Percentiles rank a stretch among this genome's conserved stretches.
phyloP scores from a whole-genome alignment of 2,797 vertebrate genomes.

The Huso huso region DNA sequence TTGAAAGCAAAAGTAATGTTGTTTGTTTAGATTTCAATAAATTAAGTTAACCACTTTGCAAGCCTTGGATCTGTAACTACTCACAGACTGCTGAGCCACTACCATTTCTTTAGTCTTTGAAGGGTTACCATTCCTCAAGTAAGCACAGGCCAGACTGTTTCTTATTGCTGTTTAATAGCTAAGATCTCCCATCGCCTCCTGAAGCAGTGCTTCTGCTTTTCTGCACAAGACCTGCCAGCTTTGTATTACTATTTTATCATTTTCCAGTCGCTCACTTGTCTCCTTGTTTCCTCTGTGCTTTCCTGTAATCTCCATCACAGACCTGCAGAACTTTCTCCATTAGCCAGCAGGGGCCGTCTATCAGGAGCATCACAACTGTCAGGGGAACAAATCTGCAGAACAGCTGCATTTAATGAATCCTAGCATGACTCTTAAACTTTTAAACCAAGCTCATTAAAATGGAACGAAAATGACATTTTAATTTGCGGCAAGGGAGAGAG shows the following conservation, averaged over 20 bases:
- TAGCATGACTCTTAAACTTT: background rate
- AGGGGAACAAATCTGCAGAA: background rate
- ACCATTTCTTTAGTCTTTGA: background rate
- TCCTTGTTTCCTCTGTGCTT: background rate
- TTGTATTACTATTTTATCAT: conserved; percentile 19
- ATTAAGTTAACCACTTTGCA: too few species aligned
- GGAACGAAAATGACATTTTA: background rate
- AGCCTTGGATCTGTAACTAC: too few species aligned
- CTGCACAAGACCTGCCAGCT: conserved; percentile 1
- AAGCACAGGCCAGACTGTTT: background rate
- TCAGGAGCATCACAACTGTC: conserved; percentile 6
- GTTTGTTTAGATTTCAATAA: too few species aligned
- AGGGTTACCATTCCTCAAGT: background rate
- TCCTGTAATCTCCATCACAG: background rate
- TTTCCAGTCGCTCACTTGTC: background rate
- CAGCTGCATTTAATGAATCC: conserved; percentile 1
- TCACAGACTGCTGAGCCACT: too few species aligned
- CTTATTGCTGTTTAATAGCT: conserved; percentile 10
- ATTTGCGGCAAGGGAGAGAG: background rate
- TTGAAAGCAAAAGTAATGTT: too few species aligned
- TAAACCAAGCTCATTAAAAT: conserved; percentile 1
- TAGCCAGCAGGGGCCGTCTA: background rate
- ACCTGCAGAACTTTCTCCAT: background rate
- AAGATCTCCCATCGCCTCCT: conserved; percentile 7
- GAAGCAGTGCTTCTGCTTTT: background rate